A percentile compares a stretch with the other conserved stretches of the same genome.
Evolutionary conservation across 2,888 invertebrate species (phyloP).

Genomic region (Archaeoteleia sp.): DNA sequence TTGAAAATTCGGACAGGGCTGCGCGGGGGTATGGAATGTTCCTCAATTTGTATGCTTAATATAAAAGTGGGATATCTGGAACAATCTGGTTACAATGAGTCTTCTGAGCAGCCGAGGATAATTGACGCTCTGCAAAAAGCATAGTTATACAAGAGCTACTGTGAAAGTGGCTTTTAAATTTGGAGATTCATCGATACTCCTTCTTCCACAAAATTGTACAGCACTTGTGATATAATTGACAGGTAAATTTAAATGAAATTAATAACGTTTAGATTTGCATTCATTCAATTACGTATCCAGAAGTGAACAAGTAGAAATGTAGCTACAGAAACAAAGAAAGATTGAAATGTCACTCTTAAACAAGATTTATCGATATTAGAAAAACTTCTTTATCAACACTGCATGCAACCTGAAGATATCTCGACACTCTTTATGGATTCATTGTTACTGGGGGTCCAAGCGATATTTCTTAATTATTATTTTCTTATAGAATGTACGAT

Average conservation of each 20-base stretch:
- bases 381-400: conserved; percentile 77
- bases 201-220: conserved; percentile 78
- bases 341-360: too few relatives aligned
- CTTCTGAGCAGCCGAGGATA: conserved; percentile 78
- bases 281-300: too few relatives aligned
- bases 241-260: conserved; percentile 69
- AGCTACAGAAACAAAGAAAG: too few relatives aligned
- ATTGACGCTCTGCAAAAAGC: conserved; percentile 78
- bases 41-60: conserved; percentile 74
- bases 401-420: conserved; percentile 79
- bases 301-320: conserved; percentile 64
- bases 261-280: too few relatives aligned
- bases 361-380: conserved; percentile 75
- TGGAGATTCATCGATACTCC: conserved; percentile 81
- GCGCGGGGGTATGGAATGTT: conserved; percentile 77
- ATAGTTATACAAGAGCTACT: conserved; percentile 78
- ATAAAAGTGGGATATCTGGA: conserved; percentile 81
- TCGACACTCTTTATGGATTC: conserved; percentile 81
- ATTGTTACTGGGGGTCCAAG: conserved; percentile 81
- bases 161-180: conserved; percentile 80
- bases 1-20: too few relatives aligned
- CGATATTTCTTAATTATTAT: conserved; percentile 74
- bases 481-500: too few relatives aligned
- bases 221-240: conserved; percentile 80
- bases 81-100: conserved; percentile 75